These are phyloP conservation scores for Thelaira solivaga DNA, from an alignment of 2,888 invertebrate genomes.

Conservation along the genomic window DNA sequence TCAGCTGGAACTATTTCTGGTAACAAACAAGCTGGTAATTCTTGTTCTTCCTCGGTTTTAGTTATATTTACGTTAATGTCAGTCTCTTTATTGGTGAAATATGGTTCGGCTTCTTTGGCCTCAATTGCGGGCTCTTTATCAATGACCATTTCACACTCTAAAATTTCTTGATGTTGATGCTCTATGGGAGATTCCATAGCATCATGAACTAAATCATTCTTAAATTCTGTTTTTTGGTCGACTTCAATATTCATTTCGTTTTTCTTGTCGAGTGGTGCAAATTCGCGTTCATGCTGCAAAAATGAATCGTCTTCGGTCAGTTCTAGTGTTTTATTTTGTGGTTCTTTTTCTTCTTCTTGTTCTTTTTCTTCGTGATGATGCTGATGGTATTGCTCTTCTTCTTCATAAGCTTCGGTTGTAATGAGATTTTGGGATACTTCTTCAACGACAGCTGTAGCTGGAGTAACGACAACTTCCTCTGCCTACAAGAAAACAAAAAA, in stretches of 20 bases:
- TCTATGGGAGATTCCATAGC: constrained; percentile 21
- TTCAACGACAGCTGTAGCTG: constrained; percentile 66
- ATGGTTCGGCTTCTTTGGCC: neutral
- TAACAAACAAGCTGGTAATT: neutral
- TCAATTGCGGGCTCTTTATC: constrained; percentile 34
- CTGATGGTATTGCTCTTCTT: neutral
- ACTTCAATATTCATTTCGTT: neutral
- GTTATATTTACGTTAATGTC: constrained; percentile 13
- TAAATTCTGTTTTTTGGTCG: neutral
- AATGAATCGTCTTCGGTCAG: constrained; percentile 40
- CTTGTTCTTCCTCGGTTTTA: constrained; percentile 14
- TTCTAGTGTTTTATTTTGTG: no score
- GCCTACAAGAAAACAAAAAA: constrained; percentile 62
- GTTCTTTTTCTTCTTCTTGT: no score
- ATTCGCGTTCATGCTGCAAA: constrained; percentile 22
- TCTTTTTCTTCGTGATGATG: neutral
- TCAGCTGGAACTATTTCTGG: constrained; percentile 28
- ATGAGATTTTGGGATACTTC: constrained; percentile 49
- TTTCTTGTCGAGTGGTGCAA: constrained; percentile 56
- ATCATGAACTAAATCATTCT: constrained; percentile 1
- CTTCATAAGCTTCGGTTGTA: neutral
- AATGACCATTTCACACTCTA: constrained; percentile 31
- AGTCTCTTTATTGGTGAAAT: constrained; percentile 30
- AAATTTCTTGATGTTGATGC: constrained; percentile 5
- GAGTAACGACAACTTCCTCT: constrained; percentile 69